Evolutionary conservation across 2,797 vertebrate species (phyloP).

Genomic region (Melanotaenia parkinsoni): DNA sequence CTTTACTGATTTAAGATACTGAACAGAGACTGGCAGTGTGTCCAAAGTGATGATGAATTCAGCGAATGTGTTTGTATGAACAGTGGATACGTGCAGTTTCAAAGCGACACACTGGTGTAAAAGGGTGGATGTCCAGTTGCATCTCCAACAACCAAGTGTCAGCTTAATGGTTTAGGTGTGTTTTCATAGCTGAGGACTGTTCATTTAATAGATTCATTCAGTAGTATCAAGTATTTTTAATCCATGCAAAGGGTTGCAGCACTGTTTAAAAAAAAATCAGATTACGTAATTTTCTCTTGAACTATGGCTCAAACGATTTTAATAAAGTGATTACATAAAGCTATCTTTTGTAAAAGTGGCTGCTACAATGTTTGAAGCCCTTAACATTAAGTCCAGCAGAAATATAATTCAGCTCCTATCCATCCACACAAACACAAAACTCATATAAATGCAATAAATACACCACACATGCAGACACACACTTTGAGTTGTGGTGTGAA

Average conservation of each 20-base stretch:
- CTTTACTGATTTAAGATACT: conserved; percentile 20
- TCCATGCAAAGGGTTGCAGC: background rate
- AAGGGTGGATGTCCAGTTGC: conserved; percentile 68
- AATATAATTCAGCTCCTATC: background rate
- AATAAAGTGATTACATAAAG: conserved; percentile 2
- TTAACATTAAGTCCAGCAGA: conserved; percentile 4
- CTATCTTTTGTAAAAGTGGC: background rate
- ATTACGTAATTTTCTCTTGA: background rate
- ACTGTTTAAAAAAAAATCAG: background rate
- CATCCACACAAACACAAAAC: conserved; percentile 41
- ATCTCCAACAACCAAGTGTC: conserved; percentile 69
- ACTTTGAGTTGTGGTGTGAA: conserved; percentile 78
- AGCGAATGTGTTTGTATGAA: conserved; percentile 32
- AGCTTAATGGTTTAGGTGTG: conserved; percentile 43
- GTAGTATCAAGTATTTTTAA: background rate
- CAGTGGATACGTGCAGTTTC: conserved; percentile 35
- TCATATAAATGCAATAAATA: conserved; percentile 62
- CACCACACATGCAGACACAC: conserved; percentile 54
- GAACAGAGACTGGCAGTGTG: conserved; percentile 50
- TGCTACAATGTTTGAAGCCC: background rate
- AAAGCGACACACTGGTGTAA: conserved; percentile 68
- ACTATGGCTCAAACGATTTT: background rate
- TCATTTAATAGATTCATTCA: conserved; percentile 19
- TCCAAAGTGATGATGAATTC: conserved; percentile 16
- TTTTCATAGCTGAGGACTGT: conserved; percentile 13